Percentiles rank a stretch among this genome's conserved stretches.
Conservation (phyloP, 2,113 vertebrate species). For the Clarias gariepinus region DNA sequence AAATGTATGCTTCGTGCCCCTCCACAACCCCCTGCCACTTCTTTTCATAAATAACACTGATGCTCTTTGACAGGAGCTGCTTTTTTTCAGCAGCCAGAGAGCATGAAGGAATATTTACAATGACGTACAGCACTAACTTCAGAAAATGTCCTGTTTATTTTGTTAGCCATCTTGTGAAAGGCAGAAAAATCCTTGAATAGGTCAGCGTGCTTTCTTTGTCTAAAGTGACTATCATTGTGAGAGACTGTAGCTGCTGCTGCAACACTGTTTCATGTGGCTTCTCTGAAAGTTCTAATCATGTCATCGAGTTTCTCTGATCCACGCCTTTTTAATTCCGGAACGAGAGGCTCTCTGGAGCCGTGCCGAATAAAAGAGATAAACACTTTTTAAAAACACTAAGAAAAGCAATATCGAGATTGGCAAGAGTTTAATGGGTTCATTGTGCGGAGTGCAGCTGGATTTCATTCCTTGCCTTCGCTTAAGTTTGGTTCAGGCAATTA, state of each 20-base stretch:
- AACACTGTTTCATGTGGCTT: not conserved
- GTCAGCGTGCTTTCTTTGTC: slow-evolving; percentile 9
- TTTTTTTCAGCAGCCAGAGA: slow-evolving; percentile 47
- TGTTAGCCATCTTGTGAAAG: slow-evolving; percentile 35
- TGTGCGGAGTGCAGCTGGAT: not conserved
- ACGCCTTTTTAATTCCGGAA: slow-evolving; percentile 46
- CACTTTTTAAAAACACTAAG: not conserved
- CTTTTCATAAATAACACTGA: slow-evolving; percentile 34
- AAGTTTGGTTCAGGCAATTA: not conserved
- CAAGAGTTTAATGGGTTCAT: not conserved
- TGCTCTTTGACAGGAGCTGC: slow-evolving; percentile 22
- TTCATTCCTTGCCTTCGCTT: not conserved
- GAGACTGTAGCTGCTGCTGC: not conserved
- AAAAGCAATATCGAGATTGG: not conserved
- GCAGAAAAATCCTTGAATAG: not conserved
- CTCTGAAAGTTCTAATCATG: not conserved
- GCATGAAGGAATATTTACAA: slow-evolving; percentile 33
- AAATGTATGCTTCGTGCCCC: slow-evolving; percentile 3
- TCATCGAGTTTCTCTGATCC: slow-evolving; percentile 23
- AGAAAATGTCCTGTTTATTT: slow-evolving; percentile 41
- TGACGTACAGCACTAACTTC: slow-evolving; percentile 30
- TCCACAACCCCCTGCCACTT: not conserved
- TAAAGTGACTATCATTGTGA: not conserved
- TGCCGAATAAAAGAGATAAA: slow-evolving; percentile 9
- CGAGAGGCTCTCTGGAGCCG: not conserved